Base-by-base conservation (phyloP, 1,140 invertebrate species). In the Polyergus mexicanus region DNA sequence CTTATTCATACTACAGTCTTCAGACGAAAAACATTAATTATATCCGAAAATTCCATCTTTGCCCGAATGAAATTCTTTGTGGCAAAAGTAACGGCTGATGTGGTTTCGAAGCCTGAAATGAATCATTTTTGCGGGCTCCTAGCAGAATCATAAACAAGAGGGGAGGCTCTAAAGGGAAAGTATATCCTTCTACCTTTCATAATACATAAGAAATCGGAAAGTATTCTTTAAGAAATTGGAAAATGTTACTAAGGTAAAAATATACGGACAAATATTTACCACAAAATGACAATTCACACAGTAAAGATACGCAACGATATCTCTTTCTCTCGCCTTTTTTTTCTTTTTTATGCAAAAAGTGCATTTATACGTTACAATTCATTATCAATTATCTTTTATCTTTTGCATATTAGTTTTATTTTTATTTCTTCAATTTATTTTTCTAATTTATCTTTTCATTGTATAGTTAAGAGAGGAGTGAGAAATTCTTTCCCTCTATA, bases 101-200 rank as follows among this genome's bases (percentile, higher is more conserved):
- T 54, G 44, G 44, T 54, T 56, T 69, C 47, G 19, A 69, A 51
- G 16, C 35, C 13, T 60, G 38, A 72, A 83, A 83, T 83, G 62
- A 83, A 83, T 83, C 65, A 83, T 74, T 74, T 47, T 19, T 47
- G 11, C 38, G 35, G 5, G 2, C 19, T 83, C 28, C n/a, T 68
- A 22, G 13, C 38, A 25, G 78, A 62, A 74, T 83, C 78, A 38
- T 83, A 83, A 83, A 83, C 78, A 83, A 83, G 38, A 10, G 8
- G 54, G 38, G 16, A 22, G 25, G n/a, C 54, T 81, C 58, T 83
- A 35, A 80, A 35, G 22, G 44, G 41, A 83, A 60, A 19, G 78
- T 74, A 62, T 47, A 56, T 25, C 10, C 41, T 62, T 10, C 25
- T 58, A 44, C 72, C 54, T 32, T 47, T 74, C 41, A 60, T 83